Evolutionary conservation across 1,140 invertebrate species (phyloP), one percentile per base, ranked within the genome.

Genomic region (Aphaenogaster floridana): DNA sequence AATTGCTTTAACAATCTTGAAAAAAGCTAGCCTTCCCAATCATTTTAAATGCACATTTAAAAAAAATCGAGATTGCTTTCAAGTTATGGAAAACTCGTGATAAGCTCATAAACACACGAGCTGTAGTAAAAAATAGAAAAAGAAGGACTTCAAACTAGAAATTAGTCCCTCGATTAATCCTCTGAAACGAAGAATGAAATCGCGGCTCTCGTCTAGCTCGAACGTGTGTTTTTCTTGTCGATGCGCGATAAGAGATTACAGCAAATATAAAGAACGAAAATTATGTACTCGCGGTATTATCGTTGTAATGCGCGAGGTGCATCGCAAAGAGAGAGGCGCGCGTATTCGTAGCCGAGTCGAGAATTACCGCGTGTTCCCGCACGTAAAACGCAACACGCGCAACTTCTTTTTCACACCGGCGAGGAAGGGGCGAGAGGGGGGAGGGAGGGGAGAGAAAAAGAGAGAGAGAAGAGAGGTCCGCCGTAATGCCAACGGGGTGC

Each of bases 241-340:
- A 72, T 81, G 48, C 36, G 39, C 34, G 79, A 83, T 45, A 83
- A 61, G 68, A 61, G 52, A 83, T 71, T 83, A 83, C 17, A 36
- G 66, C 4, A 81, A 71, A 48, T 83, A 72, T 83, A 59, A 72
- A 61, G 68, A 83, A 83, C 7, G 36, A 34, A 54, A 81, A 81
- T 71, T 71, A 71, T 45, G 15, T 71, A 71, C 39, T 81, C 66
- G 50, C 15, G n/a, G 66, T 57, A 81, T 81, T 81, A 81, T 81
- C 52, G 64, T 48, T 81, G 21, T 28, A 17, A 80, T 72, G 42
- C 15, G 52, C 39, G 21, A 34, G 13, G 7, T 39, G 36, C 42
- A 59, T 72, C 68, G 7, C 61, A 83, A 72, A 83, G 52, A 72
- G 42, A 72, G 17, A 69, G 34, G 36, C 78, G 78, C 48, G 28